These are phyloP conservation scores for Lanius ludovicianus DNA, from an alignment of 2,113 vertebrate genomes.

Conservation along the genomic window DNA sequence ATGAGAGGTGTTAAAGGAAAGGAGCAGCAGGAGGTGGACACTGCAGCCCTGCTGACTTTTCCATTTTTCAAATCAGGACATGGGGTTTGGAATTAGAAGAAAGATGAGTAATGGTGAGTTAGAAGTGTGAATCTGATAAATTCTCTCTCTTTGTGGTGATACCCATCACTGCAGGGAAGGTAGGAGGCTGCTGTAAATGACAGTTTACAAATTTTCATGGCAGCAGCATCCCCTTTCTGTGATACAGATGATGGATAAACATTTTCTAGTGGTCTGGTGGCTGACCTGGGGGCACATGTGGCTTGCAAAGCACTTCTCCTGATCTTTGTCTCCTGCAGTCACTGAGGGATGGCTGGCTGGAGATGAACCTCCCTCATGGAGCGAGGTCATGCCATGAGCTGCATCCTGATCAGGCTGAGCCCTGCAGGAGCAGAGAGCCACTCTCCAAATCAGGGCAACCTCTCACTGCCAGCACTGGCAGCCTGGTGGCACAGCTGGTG, in stretches of 20 bases:
- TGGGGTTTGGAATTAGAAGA: not conserved
- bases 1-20: not conserved
- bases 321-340: not conserved
- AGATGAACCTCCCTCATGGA: not conserved
- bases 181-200: not conserved
- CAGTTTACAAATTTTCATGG: not conserved
- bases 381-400: fast-evolving
- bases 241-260: not conserved
- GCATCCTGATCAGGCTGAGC: not conserved
- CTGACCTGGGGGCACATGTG: not conserved
- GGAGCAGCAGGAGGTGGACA: not conserved
- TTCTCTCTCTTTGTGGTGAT: not conserved
- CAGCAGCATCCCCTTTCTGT: not conserved
- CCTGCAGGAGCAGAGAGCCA: not conserved
- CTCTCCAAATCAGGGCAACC: fast-evolving
- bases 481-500: not conserved
- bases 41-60: not conserved
- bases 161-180: not conserved
- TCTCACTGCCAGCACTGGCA: not conserved
- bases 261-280: fast-evolving
- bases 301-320: not conserved
- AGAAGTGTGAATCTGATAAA: not conserved
- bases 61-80: not conserved
- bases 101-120: not conserved
- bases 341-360: not conserved